Conservation (phyloP, 2,113 vertebrate species). For the Solea solea region DNA sequence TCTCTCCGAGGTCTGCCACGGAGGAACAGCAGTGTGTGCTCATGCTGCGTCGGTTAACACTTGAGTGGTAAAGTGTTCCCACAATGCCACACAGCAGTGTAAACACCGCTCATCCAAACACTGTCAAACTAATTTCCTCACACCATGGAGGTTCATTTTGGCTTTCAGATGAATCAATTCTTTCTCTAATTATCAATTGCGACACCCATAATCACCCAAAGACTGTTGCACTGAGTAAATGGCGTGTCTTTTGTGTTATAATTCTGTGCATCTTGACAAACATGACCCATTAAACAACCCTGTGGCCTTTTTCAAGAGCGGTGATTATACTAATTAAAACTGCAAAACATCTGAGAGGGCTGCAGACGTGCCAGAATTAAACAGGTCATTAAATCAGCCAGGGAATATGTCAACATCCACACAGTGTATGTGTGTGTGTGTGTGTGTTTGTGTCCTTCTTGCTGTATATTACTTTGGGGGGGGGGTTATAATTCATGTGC, state of each 20-base stretch:
- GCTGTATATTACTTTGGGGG: conserved; percentile 19
- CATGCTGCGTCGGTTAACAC: conserved; percentile 21
- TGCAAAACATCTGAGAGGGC: conserved; percentile 76
- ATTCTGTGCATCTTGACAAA: conserved; percentile 83
- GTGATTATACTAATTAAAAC: conserved; percentile 82
- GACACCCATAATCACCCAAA: conserved; percentile 77
- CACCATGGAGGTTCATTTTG: conserved; percentile 71
- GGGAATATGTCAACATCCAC: conserved; percentile 72
- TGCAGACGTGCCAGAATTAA: conserved; percentile 71
- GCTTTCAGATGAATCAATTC: conserved; percentile 73
- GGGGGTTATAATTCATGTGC: conserved; percentile 4
- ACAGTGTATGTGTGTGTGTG: conserved; percentile 1
- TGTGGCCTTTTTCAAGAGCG: conserved; percentile 76
- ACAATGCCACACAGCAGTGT: conserved; percentile 43
- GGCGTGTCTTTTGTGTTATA: conserved; percentile 79
- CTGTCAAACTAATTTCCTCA: conserved; percentile 74
- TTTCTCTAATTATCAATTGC: conserved; percentile 77
- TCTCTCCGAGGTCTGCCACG: not conserved
- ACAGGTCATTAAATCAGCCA: conserved; percentile 78
- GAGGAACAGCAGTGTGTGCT: conserved; percentile 26
- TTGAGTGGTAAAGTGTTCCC: conserved; percentile 45
- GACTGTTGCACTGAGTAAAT: conserved; percentile 74
- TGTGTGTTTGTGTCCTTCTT: conserved; percentile 35
- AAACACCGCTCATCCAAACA: conserved; percentile 67
- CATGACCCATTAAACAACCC: conserved; percentile 78